These are phyloP conservation scores for Caenorhabditis sp. DNA, from an alignment of 2,888 invertebrate species.

Conservation along the genomic window DNA sequence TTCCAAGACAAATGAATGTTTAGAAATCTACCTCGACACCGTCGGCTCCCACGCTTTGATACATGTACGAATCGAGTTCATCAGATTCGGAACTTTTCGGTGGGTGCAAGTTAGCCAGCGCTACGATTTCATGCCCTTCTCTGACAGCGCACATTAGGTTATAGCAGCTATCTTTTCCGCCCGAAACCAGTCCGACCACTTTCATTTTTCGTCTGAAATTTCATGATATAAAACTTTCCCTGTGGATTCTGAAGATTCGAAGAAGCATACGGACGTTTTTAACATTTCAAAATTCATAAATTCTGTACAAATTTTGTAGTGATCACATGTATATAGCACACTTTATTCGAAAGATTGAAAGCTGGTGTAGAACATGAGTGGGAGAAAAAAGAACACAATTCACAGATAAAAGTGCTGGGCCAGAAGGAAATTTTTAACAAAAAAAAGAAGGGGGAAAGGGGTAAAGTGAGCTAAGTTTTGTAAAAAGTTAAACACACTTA, in stretches of 20 bases:
- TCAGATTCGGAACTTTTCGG: slow-evolving; percentile 87
- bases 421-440: background rate
- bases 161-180: slow-evolving; percentile 99
- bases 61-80: slow-evolving; percentile 98
- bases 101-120: slow-evolving; percentile 95
- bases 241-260: background rate
- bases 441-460: background rate
- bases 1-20: no score
- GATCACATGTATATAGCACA: slow-evolving; percentile 1
- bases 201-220: slow-evolving; percentile 75
- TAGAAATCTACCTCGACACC: slow-evolving; percentile 89
- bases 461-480: slow-evolving; percentile 27
- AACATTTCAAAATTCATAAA: no score
- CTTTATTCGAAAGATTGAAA: slow-evolving; percentile 23
- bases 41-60: slow-evolving; percentile 98
- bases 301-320: background rate
- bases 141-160: slow-evolving; percentile 92
- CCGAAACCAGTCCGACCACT: slow-evolving; percentile 87
- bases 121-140: slow-evolving; percentile 95
- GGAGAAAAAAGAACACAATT: slow-evolving; percentile 12
- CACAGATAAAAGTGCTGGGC: background rate
- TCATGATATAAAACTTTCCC: background rate
- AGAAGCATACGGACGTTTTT: background rate
- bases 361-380: slow-evolving; percentile 15
- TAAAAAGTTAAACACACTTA: slow-evolving; percentile 42